Conservation (phyloP, 2,888 invertebrate species). For the Galerucella pusilla region DNA sequence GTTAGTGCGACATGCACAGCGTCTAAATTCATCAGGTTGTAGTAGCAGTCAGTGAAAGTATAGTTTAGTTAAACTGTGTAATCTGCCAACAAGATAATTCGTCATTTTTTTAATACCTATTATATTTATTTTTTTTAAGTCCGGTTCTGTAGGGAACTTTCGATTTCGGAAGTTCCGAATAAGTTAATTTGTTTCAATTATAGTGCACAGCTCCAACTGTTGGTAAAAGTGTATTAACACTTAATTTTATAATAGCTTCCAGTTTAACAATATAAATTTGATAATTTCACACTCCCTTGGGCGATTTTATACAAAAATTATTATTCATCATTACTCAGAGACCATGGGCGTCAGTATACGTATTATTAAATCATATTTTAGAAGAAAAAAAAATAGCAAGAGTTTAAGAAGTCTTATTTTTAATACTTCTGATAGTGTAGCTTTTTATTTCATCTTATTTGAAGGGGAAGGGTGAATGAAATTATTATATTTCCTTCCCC, state of each 20-base stretch:
- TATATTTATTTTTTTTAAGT: background rate
- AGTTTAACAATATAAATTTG: slow-evolving; percentile 2
- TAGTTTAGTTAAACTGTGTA: too few species aligned
- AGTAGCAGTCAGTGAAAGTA: too few species aligned
- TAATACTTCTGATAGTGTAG: too few species aligned
- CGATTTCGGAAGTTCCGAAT: slow-evolving; percentile 5
- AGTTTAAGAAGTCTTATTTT: too few species aligned
- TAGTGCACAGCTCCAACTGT: slow-evolving; percentile 4
- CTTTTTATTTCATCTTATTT: too few species aligned
- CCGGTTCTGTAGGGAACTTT: background rate
- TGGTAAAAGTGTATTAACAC: background rate
- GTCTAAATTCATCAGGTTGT: too few species aligned
- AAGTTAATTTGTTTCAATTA: slow-evolving; percentile 8
- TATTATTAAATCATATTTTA: too few species aligned
- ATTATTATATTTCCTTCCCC: too few species aligned
- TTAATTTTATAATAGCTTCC: slow-evolving; percentile 11
- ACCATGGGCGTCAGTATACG: background rate
- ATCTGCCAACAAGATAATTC: background rate
- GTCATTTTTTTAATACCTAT: background rate
- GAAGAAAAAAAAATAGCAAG: too few species aligned
- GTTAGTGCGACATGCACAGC: too few species aligned
- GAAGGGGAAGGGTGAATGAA: too few species aligned
- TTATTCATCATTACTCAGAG: background rate
- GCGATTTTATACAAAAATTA: background rate
- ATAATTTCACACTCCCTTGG: slow-evolving; percentile 1